These are phyloP conservation scores for Philypnodon macrostomus DNA, from an alignment of 2,797 vertebrate species.

Conservation along the genomic window DNA sequence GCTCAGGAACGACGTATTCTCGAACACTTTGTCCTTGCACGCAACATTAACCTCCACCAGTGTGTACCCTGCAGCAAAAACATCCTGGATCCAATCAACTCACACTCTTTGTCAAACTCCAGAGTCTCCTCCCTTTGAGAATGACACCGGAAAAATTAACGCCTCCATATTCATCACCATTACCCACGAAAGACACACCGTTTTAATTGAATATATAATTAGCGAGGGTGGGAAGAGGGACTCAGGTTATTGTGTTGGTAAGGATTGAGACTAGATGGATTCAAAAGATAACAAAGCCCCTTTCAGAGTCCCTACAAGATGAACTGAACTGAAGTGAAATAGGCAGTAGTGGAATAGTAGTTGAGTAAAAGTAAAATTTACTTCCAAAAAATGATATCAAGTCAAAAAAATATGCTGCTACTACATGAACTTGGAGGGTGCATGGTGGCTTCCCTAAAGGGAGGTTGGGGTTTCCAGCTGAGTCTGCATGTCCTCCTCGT, in stretches of 20 bases:
- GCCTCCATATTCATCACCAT: conserved; percentile 58
- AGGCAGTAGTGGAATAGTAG: too few species aligned
- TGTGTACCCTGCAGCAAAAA: conserved; percentile 30
- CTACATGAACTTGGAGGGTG: too few species aligned
- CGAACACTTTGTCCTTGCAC: conserved; percentile 38
- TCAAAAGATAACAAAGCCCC: conserved; percentile 27
- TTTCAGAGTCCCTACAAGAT: conserved; percentile 4
- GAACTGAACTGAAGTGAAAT: conserved; percentile 20
- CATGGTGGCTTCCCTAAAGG: too few species aligned
- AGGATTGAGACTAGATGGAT: too few species aligned
- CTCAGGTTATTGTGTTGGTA: conserved; percentile 38
- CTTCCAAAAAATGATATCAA: too few species aligned
- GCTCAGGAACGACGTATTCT: conserved; percentile 27
- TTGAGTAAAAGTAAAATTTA: too few species aligned
- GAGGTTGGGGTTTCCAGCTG: too few species aligned
- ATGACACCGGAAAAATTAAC: conserved; percentile 55
- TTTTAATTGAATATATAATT: conserved; percentile 63
- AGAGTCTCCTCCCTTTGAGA: conserved; percentile 32
- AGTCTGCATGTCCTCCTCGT: too few species aligned
- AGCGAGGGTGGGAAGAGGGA: conserved; percentile 31
- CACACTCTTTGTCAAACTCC: conserved; percentile 39
- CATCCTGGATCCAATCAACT: conserved; percentile 55
- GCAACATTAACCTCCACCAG: conserved; percentile 56
- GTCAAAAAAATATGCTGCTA: too few species aligned
- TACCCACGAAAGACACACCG: conserved; percentile 30